Evolutionary conservation across 2,888 invertebrate genomes (phyloP).

Genomic region (Hyppa rectilinea): DNA sequence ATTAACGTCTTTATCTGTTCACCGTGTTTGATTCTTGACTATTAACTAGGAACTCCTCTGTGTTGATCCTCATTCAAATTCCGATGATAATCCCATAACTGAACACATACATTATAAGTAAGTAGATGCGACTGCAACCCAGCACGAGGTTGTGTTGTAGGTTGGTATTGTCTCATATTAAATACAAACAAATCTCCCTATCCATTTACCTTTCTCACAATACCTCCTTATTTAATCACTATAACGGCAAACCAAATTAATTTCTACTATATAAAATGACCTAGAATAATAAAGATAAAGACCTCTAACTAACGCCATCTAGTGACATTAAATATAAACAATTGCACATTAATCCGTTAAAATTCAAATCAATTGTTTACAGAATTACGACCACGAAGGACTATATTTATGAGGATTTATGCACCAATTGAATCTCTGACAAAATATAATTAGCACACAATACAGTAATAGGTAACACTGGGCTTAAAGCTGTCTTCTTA

Average conservation of each 20-base stretch:
- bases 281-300: neutral
- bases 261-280: neutral
- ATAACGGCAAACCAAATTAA: conserved; percentile 29
- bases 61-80: neutral
- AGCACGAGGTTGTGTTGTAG: too few relatives aligned
- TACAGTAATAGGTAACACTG: conserved; percentile 53
- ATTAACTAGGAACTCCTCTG: neutral
- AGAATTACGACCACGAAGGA: conserved; percentile 34
- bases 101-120: too few relatives aligned
- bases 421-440: conserved; percentile 59
- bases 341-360: conserved; percentile 32
- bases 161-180: neutral
- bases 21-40: neutral
- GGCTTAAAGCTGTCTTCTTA: conserved; percentile 59
- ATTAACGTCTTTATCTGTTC: neutral
- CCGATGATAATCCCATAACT: neutral
- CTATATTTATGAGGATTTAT: conserved; percentile 52
- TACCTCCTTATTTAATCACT: neutral
- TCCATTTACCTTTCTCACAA: conserved; percentile 3
- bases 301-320: conserved; percentile 38
- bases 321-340: conserved; percentile 37
- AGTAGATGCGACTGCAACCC: too few relatives aligned
- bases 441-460: conserved; percentile 70
- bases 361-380: conserved; percentile 39
- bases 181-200: conserved; percentile 3